Evolutionary conservation across 1,140 invertebrate genomes (phyloP), one percentile per base, ranked within the genome.

Genomic region (Drosophila subobscura): DNA sequence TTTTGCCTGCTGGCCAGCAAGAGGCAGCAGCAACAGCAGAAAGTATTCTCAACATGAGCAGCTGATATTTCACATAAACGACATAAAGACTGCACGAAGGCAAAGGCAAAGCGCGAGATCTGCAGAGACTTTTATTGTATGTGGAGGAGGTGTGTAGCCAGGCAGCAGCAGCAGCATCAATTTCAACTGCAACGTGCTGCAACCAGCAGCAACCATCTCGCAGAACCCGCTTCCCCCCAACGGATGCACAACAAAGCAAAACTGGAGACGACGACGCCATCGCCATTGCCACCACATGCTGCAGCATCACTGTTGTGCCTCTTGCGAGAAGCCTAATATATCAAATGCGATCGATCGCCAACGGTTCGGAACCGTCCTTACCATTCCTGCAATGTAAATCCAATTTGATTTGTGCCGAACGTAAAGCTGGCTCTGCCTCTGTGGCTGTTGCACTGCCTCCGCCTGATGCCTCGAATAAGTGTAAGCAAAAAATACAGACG

Each of bases 21-120:
- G 73, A 86, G 77, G 77, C 83, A 78, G 81, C 77, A 77, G 77
- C 72, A 80, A 80, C 73, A 67, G 71, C 78, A 88, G 74, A 65
- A 77, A 78, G 75, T 83, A 88, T 86, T 88, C 83, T 88, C 83
- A 72, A 86, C 83, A 86, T 86, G 83, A 89, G 85, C 85, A 89
- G 80, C 86, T 89, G 86, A 89, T 89, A 89, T 89, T 89, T 89
- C 85, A 89, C 80, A 76, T 81, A 81, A 83, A 85, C 86, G 86
- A 89, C 86, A 89, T 89, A 89, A 89, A 85, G 80, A 89, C 86
- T 75, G 67, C 0, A 20, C 56, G 57, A 70, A 59, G 63, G 29
- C 7, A 3, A 29, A 33, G 29, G 29, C 29, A 33, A 33, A 60
- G 67, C 61, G 52, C 59, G 42, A 49, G 47, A 76, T 75, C 57